Evolutionary conservation across 2,113 vertebrate genomes (phyloP).

Genomic region (Clupea harengus): DNA sequence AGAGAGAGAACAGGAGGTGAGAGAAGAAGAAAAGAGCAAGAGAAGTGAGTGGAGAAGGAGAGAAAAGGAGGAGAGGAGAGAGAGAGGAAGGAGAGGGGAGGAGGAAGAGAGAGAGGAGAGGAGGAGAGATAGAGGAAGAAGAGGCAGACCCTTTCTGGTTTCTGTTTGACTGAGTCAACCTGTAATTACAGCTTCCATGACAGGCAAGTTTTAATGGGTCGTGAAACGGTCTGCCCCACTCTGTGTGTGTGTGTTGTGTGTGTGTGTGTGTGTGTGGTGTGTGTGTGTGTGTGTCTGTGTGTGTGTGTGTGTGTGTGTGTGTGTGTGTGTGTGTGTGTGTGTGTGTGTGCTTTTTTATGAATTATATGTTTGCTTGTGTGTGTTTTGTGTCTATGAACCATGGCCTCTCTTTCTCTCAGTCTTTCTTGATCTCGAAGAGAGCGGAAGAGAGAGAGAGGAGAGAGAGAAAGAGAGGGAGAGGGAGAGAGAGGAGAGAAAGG

Average conservation of each 20-base stretch:
- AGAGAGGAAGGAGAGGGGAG: no score
- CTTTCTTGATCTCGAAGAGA: not conserved
- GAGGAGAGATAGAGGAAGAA: no score
- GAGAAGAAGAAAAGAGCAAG: no score
- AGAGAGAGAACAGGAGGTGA: no score
- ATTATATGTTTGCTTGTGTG: no score
- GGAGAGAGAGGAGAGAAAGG: not conserved
- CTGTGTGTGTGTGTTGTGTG: not conserved
- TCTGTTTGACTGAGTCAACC: slow-evolving; percentile 29
- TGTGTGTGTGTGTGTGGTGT: no score
- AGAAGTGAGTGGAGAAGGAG: not conserved
- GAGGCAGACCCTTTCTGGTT: not conserved
- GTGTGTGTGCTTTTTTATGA: not conserved
- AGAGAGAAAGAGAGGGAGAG: not conserved
- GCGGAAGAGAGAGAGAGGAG: no score
- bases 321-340: not conserved
- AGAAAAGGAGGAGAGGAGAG: no score
- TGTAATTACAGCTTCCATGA: slow-evolving; percentile 15
- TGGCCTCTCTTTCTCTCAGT: not conserved
- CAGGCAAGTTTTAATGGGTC: slow-evolving; percentile 3
- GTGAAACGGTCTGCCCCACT: not conserved
- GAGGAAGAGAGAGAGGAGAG: not conserved
- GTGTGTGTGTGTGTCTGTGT: slow-evolving; percentile 17
- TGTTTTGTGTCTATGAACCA: not conserved
- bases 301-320: not conserved